Base-by-base conservation (phyloP, 1,140 invertebrate species). In the Sitophilus oryzae region DNA sequence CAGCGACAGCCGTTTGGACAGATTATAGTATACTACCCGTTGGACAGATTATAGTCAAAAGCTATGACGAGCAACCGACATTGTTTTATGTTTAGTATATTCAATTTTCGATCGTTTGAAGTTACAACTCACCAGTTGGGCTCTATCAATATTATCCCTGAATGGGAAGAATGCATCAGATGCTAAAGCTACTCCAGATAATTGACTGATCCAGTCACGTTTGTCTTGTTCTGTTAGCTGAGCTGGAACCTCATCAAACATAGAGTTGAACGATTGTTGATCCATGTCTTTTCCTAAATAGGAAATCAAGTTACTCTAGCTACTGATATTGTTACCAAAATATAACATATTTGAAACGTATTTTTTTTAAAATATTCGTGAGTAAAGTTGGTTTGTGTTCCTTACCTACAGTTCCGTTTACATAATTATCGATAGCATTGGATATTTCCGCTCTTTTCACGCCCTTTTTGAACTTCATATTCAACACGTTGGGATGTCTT, bases 161-260 rank as follows among this genome's bases (percentile, higher is more conserved):
- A 98, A 98, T 25, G 96, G 96, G 75, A 99, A 98, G 77, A 98
- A 98, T 0, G 95, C 95, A 76, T 99, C 96, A 0, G 95, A 98
- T n/a, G 92, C 92, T 0, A 99, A 74, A 14, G 89, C 85, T 6
- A 98, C 95, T n/a, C 83, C 83, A 37, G 82, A 81, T 66, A 98
- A 73, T 59, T 89, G 75, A 11, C 75, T 76, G 3, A 91, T 74
- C 95, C 95, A 98, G 5, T 86, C 79, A 0, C 76, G 71, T 49
- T 82, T 83, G 56, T 98, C 90, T 22, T 74, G 69, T 58, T 81
- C 75, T 0, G 84, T 86, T 1, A 82, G 74, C 37, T 80, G 75
- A 18, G 79, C 72, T 2, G 91, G 88, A 3, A 84, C 78, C 58
- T 82, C 80, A 21, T 93, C 89, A 59, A 90, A 89, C 69, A 87